A percentile compares a stretch with the other conserved stretches of the same genome.
phyloP scores from a whole-genome alignment of 2,888 invertebrate species.

The Mimachlamys varia region DNA sequence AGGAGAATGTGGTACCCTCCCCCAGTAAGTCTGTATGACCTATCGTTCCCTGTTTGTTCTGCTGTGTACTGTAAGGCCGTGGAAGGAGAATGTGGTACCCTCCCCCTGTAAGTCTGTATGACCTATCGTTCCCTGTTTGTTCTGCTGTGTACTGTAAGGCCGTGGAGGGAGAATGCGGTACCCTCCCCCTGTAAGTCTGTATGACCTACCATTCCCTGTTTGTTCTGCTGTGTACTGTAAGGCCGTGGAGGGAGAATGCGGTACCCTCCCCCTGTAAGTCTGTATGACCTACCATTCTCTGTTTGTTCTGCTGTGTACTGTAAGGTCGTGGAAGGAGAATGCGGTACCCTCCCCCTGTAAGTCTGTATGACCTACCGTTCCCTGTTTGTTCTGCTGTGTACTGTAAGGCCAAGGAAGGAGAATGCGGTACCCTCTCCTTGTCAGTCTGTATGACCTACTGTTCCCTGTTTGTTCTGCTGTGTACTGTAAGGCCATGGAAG shows the following conservation, averaged over 20 bases:
- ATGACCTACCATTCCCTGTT: neutral
- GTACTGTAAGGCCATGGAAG: neutral
- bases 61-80: neutral
- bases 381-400: slow-evolving; percentile 1
- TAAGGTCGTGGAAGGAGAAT: neutral
- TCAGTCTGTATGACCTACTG: neutral
- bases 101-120: neutral
- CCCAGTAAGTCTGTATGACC: neutral
- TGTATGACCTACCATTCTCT: neutral
- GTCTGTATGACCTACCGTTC: neutral
- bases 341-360: neutral
- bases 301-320: neutral
- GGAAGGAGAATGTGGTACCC: neutral
- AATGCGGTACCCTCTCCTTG: neutral
- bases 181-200: neutral
- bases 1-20: neutral
- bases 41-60: neutral
- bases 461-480: neutral
- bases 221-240: neutral
- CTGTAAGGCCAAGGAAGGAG: neutral
- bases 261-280: neutral
- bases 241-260: neutral
- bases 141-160: neutral
- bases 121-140: neutral
- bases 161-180: neutral